phyloP scores from a whole-genome alignment of 2,888 invertebrate species.

The Drosophila conformis region DNA sequence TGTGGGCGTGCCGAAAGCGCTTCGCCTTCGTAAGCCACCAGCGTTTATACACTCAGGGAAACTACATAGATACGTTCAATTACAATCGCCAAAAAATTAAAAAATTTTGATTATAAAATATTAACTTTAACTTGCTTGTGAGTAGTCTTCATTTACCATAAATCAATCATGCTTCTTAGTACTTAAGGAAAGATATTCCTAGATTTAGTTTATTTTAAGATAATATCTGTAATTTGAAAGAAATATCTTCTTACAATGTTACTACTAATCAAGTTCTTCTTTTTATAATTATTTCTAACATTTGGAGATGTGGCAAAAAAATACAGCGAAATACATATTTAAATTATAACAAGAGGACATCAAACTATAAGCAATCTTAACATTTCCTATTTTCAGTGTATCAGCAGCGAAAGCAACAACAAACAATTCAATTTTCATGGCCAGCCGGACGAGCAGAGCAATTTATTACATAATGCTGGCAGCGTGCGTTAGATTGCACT shows the following conservation, averaged over 20 bases:
- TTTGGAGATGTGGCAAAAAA: neutral
- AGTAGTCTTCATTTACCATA: neutral
- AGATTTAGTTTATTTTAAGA: too few species aligned
- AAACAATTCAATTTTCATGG: slow-evolving; percentile 76
- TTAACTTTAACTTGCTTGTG: neutral
- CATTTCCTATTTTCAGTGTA: neutral
- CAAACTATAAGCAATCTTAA: neutral
- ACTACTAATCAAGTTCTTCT: neutral
- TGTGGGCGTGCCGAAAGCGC: slow-evolving; percentile 68
- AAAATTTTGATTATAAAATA: neutral
- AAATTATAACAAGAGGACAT: neutral
- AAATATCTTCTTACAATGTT: too few species aligned
- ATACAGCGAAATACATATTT: neutral
- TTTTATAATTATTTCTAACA: neutral
- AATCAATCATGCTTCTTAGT: too few species aligned
- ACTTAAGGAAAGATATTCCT: too few species aligned
- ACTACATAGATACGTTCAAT: neutral
- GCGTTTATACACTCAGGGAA: neutral
- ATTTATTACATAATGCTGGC: slow-evolving; percentile 75
- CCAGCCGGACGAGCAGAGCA: slow-evolving; percentile 59
- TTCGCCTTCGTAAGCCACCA: slow-evolving; percentile 57
- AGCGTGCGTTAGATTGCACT: slow-evolving; percentile 73
- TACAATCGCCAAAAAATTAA: neutral
- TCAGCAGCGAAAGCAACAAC: slow-evolving; percentile 51
- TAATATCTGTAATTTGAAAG: too few species aligned